Evolutionary conservation across 1,140 invertebrate species (phyloP).

Genomic region (Dinoponera quadriceps): DNA sequence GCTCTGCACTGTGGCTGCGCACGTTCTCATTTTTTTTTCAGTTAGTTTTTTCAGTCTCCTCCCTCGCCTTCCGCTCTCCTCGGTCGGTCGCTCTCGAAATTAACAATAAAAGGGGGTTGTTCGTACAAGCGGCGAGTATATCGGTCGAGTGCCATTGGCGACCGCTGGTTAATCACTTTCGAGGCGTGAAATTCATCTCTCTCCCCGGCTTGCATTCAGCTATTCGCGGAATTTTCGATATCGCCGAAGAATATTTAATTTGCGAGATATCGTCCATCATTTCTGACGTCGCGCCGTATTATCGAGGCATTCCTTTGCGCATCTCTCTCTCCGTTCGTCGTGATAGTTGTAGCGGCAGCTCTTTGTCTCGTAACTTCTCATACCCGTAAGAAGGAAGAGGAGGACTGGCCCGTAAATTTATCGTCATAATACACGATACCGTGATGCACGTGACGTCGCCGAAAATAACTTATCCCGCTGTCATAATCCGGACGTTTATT

Average conservation of each 20-base stretch:
- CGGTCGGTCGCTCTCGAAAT: not conserved
- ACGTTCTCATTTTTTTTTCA: not conserved
- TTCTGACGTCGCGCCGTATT: slow-evolving; percentile 17
- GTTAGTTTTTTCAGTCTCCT: no score
- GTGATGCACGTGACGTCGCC: slow-evolving; percentile 28
- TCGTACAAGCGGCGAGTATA: not conserved
- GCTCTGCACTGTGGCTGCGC: not conserved
- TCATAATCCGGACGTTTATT: slow-evolving; percentile 24
- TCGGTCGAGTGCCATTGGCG: slow-evolving; percentile 11
- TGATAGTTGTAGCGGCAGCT: slow-evolving; percentile 16
- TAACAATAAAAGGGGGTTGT: slow-evolving; percentile 29
- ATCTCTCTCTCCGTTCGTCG: not conserved
- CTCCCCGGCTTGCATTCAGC: not conserved
- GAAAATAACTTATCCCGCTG: slow-evolving; percentile 30
- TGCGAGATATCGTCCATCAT: slow-evolving; percentile 44
- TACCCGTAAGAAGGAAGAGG: not conserved
- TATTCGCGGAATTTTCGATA: slow-evolving; percentile 59
- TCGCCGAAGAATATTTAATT: slow-evolving; percentile 44
- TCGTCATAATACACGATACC: slow-evolving; percentile 42
- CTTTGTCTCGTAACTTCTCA: slow-evolving; percentile 24
- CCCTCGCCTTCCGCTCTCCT: not conserved
- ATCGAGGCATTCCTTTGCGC: slow-evolving; percentile 17
- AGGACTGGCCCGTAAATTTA: slow-evolving; percentile 27
- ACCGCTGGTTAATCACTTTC: slow-evolving; percentile 37
- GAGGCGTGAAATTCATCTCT: slow-evolving; percentile 39